Evolutionary conservation across 2,797 vertebrate species (phyloP).

Genomic region (Tokudaia muenninki): DNA sequence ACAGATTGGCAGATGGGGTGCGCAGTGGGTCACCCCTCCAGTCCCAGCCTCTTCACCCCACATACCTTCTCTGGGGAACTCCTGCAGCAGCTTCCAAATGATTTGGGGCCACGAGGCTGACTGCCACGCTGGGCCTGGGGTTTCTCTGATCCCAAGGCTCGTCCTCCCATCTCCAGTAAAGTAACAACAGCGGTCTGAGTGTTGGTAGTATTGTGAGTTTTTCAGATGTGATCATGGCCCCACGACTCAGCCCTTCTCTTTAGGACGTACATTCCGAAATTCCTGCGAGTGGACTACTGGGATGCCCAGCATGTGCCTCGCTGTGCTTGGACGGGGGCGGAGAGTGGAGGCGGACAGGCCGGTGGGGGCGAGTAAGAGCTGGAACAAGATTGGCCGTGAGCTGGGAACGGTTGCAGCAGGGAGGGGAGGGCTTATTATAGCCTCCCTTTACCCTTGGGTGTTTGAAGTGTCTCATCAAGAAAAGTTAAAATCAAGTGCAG

Average conservation of each 20-base stretch:
- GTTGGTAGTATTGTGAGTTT: not conserved
- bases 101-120: not conserved
- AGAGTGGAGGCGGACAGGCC: not conserved
- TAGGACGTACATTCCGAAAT: slow-evolving; percentile 25
- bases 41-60: not conserved
- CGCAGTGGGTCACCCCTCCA: no score
- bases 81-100: not conserved
- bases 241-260: not conserved
- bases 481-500: slow-evolving; percentile 52
- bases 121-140: no score
- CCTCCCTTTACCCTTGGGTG: slow-evolving; percentile 16
- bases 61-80: not conserved
- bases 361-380: not conserved
- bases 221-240: slow-evolving; percentile 15
- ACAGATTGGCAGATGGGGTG: not conserved
- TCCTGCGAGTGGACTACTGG: not conserved
- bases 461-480: slow-evolving; percentile 37
- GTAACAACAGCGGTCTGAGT: not conserved
- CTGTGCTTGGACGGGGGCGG: not conserved
- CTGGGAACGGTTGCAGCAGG: not conserved
- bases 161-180: not conserved
- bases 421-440: not conserved
- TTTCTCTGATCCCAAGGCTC: slow-evolving; percentile 7
- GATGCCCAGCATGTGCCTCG: slow-evolving; percentile 32
- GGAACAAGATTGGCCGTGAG: not conserved